Base-by-base conservation (phyloP, 2,888 invertebrate species). In the Dione juno region DNA sequence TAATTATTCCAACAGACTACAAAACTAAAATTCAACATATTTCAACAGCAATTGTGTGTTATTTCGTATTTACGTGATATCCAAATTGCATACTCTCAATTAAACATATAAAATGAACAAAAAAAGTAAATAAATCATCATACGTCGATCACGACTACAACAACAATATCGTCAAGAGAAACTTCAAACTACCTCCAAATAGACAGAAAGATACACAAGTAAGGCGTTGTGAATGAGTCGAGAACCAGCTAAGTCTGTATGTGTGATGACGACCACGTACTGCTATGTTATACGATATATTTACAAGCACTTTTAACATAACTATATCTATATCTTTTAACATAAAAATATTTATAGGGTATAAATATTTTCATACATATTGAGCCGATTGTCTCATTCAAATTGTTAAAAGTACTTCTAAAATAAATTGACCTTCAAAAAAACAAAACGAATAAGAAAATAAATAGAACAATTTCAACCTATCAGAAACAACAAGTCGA, bases 171-270 rank as follows among this genome's bases (percentile, higher is more conserved):
- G 76, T 84, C 82, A 88, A 88, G 82, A 88, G 83, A 86, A 86
- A 82, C 77, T 74, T 80, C 85, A 86, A 89, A 89, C 90, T 92
- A 92, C 88, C 88, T 85, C 80, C 85, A 89, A 90, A 90, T 82
- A 91, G 70, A 73, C 73, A 70, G 91, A 92, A 89, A 92, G 90
- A 92, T 91, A 92, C 92, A 92, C 92, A 92, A 92, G 92, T 92
- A 92, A 92, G 91, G 90, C 89, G 79, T 88, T 86, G 87, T 88
- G 88, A 85, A 90, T 91, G 90, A 89, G 83, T 85, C 85, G 87
- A 87, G 81, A 84, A 85, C 85, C 79, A 70, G 61, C 75, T 86
- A 88, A 88, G 88, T 81, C 74, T 76, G 72, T 72, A 74, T 74
- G 73, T 59, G 65, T 70, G 67, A 78, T 80, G 75, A 77, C 73